phyloP scores from a whole-genome alignment of 2,888 invertebrate species.

The Miltochrista miniata region DNA sequence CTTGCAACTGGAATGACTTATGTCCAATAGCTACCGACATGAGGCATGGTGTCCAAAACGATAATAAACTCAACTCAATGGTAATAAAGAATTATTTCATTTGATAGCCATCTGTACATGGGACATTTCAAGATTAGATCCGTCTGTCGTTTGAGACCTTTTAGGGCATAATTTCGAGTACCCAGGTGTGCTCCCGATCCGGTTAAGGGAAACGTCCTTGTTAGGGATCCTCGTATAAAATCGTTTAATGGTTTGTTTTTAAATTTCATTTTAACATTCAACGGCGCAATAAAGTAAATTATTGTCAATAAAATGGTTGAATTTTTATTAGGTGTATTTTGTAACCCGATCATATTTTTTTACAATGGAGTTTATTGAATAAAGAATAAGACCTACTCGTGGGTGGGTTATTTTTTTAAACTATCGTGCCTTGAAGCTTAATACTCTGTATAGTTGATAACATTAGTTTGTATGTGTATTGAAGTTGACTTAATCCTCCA shows the following conservation, averaged over 20 bases:
- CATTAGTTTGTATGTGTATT: conserved; percentile 17
- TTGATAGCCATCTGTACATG: conserved; percentile 34
- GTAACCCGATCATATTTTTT: conserved; percentile 55
- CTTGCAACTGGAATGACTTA: conserved; percentile 81
- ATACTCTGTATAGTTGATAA: conserved; percentile 46
- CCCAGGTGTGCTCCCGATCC: conserved; percentile 84
- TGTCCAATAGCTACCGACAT: conserved; percentile 69
- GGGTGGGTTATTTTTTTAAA: conserved; percentile 53
- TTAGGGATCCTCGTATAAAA: conserved; percentile 81
- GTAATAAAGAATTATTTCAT: conserved; percentile 30
- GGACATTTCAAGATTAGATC: conserved; percentile 37
- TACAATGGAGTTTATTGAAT: conserved; percentile 46
- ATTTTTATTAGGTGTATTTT: conserved; percentile 64
- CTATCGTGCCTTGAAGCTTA: conserved; percentile 23
- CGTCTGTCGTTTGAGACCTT: conserved; percentile 79
- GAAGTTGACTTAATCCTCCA: not conserved
- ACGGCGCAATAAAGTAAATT: conserved; percentile 69
- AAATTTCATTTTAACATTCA: conserved; percentile 78
- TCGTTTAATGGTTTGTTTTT: conserved; percentile 84
- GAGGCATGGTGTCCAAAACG: conserved; percentile 36
- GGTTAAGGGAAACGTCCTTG: conserved; percentile 83
- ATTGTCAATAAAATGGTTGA: conserved; percentile 68
- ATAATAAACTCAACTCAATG: conserved; percentile 36
- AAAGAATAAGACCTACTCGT: conserved; percentile 49
- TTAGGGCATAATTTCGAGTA: conserved; percentile 78